Base-by-base conservation (phyloP, 2,888 invertebrate genomes). In the Trichogramma evanescens region DNA sequence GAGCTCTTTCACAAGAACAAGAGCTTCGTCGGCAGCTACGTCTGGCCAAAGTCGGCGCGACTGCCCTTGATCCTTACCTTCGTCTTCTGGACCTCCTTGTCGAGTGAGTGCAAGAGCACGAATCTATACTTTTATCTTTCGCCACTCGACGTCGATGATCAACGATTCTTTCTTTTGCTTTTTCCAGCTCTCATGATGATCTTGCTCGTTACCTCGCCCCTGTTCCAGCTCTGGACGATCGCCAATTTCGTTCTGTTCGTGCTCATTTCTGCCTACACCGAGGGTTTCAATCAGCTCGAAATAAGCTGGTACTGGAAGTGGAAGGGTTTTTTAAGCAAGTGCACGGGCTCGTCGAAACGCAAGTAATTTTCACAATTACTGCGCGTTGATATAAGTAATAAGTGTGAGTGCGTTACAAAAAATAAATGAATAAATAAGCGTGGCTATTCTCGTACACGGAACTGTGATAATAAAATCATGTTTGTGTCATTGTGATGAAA, bases 51-150 rank as follows among this genome's bases (percentile, higher is more conserved):
- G 56, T 64, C 75, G 6, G 73, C 73, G 56, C 68, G 68, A 26
- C 72, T 78, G 63, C 79, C 82, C 41, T 71, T 84, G 39, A 78
- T 80, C 63, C 71, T 81, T 50, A 86, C 86, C 3, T 81, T 88
- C 50, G 67, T 83, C 38, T 87, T 88, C 71, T 89, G 89, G 89
- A 84, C 85, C 8, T 39, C 81, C 6, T 26, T 26, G 26, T 26
- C 26, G 26, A 26, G 26, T 26, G 26, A 26, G 26, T 26, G 26
- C 88, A 62, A 74, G 71, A 58, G 72, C 74, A 71, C 58, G 42
- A 40, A 26, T 26, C 26, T 26, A 26, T 26, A 26, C 2, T 26
- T 26, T 9, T 45, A 45, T 45, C n/a, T 3, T 45, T 45, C n/a
- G 8, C 2, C 45, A 45, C n/a, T 45, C 2, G 13, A 50, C 7